Base-by-base conservation (phyloP, 2,113 vertebrate genomes). In the Chaetura pelagica region DNA sequence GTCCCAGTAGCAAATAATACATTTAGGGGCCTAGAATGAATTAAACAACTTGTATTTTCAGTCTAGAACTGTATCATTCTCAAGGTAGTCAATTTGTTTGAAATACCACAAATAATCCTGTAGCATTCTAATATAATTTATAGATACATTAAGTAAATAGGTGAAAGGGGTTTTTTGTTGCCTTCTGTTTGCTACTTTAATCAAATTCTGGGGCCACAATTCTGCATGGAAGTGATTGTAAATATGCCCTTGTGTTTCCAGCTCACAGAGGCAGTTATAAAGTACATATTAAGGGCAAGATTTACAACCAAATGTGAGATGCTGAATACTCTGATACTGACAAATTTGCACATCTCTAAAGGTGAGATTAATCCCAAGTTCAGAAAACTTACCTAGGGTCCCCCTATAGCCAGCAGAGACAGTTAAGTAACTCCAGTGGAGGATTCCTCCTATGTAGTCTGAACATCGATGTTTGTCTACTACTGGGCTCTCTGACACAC, bases 71-170 rank as follows among this genome's bases (percentile, higher is more conserved):
- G 18, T 52, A 86, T 84, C 32, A 88, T 80, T 96, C 93, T 78
- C 79, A 61, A 93, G 23, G 52, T 30, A 74, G 66, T 84, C 85
- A 89, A 96, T 74, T 75, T 66, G 16, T 49, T 81, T 71, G 63
- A 96, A 95, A 74, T 38, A 68, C 61, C 90, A 81, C 72, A 86
- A 92, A 88, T 62, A 87, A 63, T 14, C 30, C 63, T 1, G 0
- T 42, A 68, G 35, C 58, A 46, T 93, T 89, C 57, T 78, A 83
- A 63, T 23, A 38, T 84, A 89, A 93, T 95, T 91, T 93, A 89
- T 68, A 86, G 68, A 38, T 77, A 76, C 61, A 40, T 59, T 35
- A 93, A 40, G 49, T 90, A 86, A 84, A 78, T n/a, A 84, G 40
- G 46, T 80, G 51, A 22, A 75, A 26, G 18, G 18, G 1, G 26